Conservation (phyloP, 2,888 invertebrate genomes). For the Branchipolynoe longqiensis region DNA sequence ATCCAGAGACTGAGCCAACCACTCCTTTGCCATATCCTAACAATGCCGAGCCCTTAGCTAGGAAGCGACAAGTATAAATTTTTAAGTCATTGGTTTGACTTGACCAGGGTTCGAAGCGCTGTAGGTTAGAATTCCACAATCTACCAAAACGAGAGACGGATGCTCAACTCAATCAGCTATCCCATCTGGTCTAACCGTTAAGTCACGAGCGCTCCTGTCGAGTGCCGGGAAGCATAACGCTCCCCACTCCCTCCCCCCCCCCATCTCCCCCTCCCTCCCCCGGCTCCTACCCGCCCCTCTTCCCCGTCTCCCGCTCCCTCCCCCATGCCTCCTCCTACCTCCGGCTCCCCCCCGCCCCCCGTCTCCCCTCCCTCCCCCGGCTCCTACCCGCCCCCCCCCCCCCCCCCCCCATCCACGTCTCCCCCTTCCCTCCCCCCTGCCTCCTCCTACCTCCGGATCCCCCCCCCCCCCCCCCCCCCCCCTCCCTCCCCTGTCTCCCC, state of each 20-base stretch:
- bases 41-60: no score
- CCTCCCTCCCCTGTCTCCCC: not conserved
- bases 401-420: not conserved
- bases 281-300: not conserved
- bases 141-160: no score
- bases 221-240: no score
- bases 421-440: not conserved
- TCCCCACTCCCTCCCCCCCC: not conserved
- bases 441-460: not conserved
- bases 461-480: not conserved
- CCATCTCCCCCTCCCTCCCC: not conserved
- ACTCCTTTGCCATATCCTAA: no score
- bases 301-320: not conserved
- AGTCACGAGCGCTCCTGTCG: no score
- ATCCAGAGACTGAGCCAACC: no score
- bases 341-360: not conserved
- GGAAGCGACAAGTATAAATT: no score
- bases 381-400: not conserved
- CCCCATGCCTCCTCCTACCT: not conserved
- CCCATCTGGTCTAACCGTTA: no score
- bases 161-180: no score
- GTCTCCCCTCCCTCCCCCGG: not conserved
- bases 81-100: no score
- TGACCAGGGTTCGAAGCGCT: no score
- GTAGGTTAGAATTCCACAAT: no score